Percentiles rank a stretch among this genome's conserved stretches.
Evolutionary conservation across 2,888 invertebrate species (phyloP).

Genomic region (Apoderus coryli): DNA sequence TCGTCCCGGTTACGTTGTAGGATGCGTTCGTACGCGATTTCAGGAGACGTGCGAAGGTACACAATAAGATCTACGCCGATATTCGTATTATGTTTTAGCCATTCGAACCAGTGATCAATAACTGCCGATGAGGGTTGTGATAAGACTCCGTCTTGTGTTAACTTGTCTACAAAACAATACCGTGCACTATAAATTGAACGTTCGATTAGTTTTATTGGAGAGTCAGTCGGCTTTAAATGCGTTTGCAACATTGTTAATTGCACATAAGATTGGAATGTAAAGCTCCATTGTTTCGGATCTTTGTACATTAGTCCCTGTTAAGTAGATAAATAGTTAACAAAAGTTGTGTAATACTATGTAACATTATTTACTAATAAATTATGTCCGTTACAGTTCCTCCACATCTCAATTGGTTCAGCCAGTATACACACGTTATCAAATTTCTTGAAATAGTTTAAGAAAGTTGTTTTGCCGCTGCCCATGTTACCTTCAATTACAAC

Average conservation of each 20-base stretch:
- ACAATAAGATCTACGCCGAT: constrained; percentile 62
- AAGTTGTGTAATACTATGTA: not conserved
- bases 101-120: constrained; percentile 61
- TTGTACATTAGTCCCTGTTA: constrained; percentile 43
- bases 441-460: constrained; percentile 64
- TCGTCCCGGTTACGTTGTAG: constrained; percentile 52
- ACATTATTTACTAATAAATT: constrained; percentile 44
- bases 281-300: constrained; percentile 58
- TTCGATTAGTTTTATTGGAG: constrained; percentile 50
- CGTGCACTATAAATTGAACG: constrained; percentile 37
- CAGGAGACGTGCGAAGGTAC: constrained; percentile 59
- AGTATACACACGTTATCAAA: constrained; percentile 48
- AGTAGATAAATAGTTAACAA: not conserved
- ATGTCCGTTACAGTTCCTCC: constrained; percentile 65
- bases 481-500: constrained; percentile 83
- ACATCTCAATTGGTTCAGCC: constrained; percentile 66
- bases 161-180: constrained; percentile 66
- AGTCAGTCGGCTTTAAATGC: constrained; percentile 39
- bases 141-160: constrained; percentile 45
- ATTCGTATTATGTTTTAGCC: constrained; percentile 46
- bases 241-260: constrained; percentile 65
- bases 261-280: constrained; percentile 71
- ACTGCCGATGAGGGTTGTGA: constrained; percentile 51
- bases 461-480: constrained; percentile 82
- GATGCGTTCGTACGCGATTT: constrained; percentile 57